A percentile compares a stretch with the other conserved stretches of the same genome.
Evolutionary conservation across 2,797 vertebrate genomes (phyloP).

Genomic region (Myotis pilosus): DNA sequence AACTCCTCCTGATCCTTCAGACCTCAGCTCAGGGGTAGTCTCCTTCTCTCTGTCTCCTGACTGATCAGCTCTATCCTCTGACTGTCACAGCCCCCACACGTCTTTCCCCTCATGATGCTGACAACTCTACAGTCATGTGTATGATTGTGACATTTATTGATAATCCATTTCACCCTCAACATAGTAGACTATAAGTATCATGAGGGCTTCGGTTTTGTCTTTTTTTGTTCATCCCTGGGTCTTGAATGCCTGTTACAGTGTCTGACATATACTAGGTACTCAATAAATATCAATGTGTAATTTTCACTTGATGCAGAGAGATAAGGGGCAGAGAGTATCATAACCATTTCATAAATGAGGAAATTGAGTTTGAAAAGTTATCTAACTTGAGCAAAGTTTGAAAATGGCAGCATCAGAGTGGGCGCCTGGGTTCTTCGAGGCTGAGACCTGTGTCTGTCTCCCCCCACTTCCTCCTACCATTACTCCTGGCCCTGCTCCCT

Average conservation of each 20-base stretch:
- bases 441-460: not conserved
- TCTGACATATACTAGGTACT: not conserved
- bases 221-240: not conserved
- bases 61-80: not conserved
- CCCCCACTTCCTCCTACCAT: accelerated
- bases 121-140: not conserved
- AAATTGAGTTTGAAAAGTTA: not conserved
- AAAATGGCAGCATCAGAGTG: not conserved
- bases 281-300: not conserved
- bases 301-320: not conserved
- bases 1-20: not conserved
- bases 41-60: not conserved
- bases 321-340: not conserved
- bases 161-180: not conserved
- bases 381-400: not conserved
- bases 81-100: not conserved
- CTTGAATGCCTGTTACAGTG: no score
- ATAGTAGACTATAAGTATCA: not conserved
- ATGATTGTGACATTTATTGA: not conserved
- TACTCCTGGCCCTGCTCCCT: not conserved
- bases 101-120: not conserved
- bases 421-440: not conserved
- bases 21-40: not conserved
- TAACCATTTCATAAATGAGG: not conserved
- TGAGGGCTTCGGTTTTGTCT: not conserved